These are phyloP conservation scores for Microdon myrmicae DNA, from an alignment of 2,888 invertebrate genomes.

Conservation along the genomic window DNA sequence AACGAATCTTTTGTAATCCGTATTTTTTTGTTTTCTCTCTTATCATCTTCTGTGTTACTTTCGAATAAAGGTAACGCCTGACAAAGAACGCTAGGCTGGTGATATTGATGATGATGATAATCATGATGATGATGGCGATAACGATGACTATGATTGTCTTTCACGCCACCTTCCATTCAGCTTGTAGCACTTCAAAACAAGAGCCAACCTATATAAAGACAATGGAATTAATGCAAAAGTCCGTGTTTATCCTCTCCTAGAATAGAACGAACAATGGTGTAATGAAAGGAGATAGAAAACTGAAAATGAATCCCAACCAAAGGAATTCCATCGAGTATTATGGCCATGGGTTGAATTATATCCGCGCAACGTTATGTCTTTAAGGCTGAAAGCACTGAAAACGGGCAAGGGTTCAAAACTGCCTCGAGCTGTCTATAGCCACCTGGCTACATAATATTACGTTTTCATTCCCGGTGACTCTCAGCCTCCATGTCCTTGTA, in stretches of 20 bases:
- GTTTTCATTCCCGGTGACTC: slow-evolving; percentile 38
- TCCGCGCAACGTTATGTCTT: slow-evolving; percentile 39
- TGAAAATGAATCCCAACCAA: neutral
- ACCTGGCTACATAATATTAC: slow-evolving; percentile 46
- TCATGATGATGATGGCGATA: neutral
- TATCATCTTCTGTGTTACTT: neutral
- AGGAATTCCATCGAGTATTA: slow-evolving; percentile 29
- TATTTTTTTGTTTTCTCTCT: slow-evolving; percentile 13
- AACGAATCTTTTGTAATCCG: slow-evolving; percentile 50
- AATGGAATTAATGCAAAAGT: slow-evolving; percentile 50
- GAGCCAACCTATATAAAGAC: slow-evolving; percentile 52
- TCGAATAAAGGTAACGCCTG: too few relatives aligned
- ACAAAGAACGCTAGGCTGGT: too few relatives aligned
- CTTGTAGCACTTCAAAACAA: slow-evolving; percentile 45
- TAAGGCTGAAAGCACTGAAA: slow-evolving; percentile 31
- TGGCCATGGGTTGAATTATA: slow-evolving; percentile 44
- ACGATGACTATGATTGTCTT: slow-evolving; percentile 15
- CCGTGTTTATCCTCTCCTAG: slow-evolving; percentile 36
- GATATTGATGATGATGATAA: slow-evolving; percentile 2
- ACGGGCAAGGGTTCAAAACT: slow-evolving; percentile 44
- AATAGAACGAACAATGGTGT: neutral
- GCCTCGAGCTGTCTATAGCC: slow-evolving; percentile 44
- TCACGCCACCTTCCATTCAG: slow-evolving; percentile 11
- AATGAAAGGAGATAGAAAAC: slow-evolving; percentile 7
- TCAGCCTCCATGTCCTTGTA: slow-evolving; percentile 47